A percentile compares a stretch with the other conserved stretches of the same genome.
phyloP scores from a whole-genome alignment of 2,797 vertebrate genomes.

The Austrolebias charrua region DNA sequence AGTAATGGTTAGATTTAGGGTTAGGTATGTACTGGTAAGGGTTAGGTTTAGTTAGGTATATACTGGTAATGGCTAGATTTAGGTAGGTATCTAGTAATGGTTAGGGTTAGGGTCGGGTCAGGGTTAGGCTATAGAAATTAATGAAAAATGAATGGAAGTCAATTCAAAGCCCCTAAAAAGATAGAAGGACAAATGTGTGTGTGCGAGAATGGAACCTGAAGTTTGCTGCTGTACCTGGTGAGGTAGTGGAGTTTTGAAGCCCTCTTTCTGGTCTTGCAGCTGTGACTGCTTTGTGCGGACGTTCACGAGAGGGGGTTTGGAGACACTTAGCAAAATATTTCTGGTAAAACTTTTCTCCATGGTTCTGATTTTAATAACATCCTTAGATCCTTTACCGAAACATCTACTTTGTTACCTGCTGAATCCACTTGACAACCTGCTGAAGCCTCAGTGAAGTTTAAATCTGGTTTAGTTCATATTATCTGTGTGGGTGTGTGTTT shows the following conservation, averaged over 20 bases:
- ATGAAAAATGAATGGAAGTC: no score
- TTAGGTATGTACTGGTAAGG: no score
- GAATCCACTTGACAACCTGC: slow-evolving; percentile 23
- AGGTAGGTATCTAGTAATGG: no score
- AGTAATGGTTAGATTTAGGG: no score
- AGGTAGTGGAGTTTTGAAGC: slow-evolving; percentile 9
- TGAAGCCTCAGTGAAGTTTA: neutral
- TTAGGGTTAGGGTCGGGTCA: no score
- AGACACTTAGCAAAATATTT: no score
- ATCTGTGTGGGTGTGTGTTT: slow-evolving; percentile 24
- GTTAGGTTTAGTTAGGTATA: no score
- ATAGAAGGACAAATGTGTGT: no score
- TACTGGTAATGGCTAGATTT: no score
- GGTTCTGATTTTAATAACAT: neutral
- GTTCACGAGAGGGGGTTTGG: slow-evolving; percentile 4
- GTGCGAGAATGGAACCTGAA: slow-evolving; percentile 6
- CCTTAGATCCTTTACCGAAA: slow-evolving; percentile 8
- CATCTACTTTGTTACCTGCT: neutral
- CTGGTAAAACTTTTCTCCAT: neutral
- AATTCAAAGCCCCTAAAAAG: no score
- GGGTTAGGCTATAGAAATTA: no score
- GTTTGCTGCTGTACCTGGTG: slow-evolving; percentile 1
- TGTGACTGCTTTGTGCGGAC: slow-evolving; percentile 23
- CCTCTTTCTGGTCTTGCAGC: slow-evolving; percentile 7
- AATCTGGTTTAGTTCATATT: slow-evolving; percentile 12